Conservation (phyloP, 2,797 vertebrate species). For the Acanthiza pusilla region DNA sequence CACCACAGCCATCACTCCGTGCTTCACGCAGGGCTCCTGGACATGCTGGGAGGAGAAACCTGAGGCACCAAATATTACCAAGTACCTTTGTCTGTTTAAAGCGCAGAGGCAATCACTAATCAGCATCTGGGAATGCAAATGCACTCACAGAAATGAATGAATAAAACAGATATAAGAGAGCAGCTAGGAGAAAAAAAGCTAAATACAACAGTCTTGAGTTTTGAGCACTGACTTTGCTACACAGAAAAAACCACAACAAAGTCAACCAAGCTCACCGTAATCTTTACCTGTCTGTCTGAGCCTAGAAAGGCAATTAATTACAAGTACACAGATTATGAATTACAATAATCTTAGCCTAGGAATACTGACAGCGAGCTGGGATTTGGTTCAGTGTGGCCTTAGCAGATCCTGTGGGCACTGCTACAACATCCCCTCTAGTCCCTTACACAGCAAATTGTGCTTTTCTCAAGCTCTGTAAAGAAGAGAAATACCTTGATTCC, state of each 20-base stretch:
- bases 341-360: neutral
- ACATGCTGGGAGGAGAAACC: neutral
- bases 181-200: no score
- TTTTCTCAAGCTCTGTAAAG: neutral
- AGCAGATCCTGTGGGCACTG: neutral
- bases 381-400: neutral
- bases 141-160: neutral
- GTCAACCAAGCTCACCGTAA: neutral
- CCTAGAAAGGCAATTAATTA: neutral
- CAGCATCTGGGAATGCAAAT: constrained; percentile 19
- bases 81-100: neutral
- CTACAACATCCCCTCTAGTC: neutral
- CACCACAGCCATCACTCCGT: rapidly evolving
- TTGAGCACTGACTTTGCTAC: neutral
- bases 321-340: neutral
- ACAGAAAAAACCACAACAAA: rapidly evolving
- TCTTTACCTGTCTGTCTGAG: neutral
- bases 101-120: neutral
- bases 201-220: neutral
- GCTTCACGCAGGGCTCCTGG: neutral
- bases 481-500: neutral
- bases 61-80: neutral
- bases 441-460: rapidly evolving
- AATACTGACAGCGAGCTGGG: neutral
- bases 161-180: neutral